phyloP scores from a whole-genome alignment of 2,113 vertebrate species.

The Orientallactaga bullata region DNA sequence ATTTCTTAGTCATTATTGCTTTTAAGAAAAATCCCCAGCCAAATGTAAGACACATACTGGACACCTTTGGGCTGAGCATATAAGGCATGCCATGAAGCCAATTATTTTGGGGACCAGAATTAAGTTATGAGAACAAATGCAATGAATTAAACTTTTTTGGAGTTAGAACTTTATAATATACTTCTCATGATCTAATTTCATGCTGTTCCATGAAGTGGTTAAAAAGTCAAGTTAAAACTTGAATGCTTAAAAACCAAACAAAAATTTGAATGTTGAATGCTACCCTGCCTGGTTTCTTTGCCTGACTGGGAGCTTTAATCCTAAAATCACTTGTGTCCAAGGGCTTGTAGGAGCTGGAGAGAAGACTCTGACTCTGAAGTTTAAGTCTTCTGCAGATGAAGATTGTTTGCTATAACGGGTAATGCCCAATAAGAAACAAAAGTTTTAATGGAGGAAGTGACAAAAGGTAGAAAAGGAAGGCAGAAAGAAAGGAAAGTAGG shows the following conservation, averaged over 20 bases:
- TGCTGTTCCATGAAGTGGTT: background rate
- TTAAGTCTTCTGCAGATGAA: background rate
- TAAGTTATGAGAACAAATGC: background rate
- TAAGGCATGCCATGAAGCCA: background rate
- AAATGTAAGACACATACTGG: background rate
- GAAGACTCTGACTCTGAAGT: background rate
- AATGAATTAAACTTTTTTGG: constrained; percentile 27
- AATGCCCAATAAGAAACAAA: background rate
- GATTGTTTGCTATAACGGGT: background rate
- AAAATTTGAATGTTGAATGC: background rate
- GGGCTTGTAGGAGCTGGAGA: background rate
- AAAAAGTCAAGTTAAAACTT: constrained; percentile 12
- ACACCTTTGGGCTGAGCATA: background rate
- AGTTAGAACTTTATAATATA: background rate
- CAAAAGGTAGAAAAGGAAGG: no score
- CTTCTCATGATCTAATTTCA: background rate
- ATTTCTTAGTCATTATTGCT: constrained; percentile 37
- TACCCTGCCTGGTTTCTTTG: background rate
- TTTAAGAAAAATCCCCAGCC: background rate
- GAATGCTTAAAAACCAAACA: background rate
- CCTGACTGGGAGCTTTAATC: background rate
- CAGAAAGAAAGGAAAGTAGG: background rate
- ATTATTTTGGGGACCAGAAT: background rate
- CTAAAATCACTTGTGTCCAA: background rate
- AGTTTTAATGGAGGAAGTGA: background rate